A percentile compares a stretch with the other conserved stretches of the same genome.
phyloP scores from a whole-genome alignment of 2,888 invertebrate genomes.

The Sminthurides aquaticus region DNA sequence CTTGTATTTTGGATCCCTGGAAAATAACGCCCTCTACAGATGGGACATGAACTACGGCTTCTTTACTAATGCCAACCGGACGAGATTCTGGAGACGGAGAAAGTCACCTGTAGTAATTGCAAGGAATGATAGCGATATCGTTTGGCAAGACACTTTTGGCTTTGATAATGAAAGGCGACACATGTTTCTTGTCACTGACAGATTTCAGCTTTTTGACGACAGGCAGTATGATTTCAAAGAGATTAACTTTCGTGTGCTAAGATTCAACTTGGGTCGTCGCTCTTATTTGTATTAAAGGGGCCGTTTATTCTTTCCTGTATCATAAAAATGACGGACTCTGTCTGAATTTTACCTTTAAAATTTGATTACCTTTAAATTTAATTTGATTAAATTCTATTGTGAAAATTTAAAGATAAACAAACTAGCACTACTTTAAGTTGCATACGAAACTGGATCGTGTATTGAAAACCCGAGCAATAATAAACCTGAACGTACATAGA shows the following conservation, averaged over 20 bases:
- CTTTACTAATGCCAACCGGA: neutral
- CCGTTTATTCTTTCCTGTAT: too few species aligned
- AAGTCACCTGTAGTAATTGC: neutral
- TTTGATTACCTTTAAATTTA: too few species aligned
- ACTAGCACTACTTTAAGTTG: too few species aligned
- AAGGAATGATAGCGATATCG: slow-evolving; percentile 6
- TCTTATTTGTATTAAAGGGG: slow-evolving; percentile 13
- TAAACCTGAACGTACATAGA: too few species aligned
- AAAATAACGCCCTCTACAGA: slow-evolving; percentile 8
- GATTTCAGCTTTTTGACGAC: slow-evolving; percentile 12
- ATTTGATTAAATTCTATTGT: too few species aligned
- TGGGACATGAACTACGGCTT: slow-evolving; percentile 2
- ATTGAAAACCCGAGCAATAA: too few species aligned
- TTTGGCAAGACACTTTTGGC: slow-evolving; percentile 17
- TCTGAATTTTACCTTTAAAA: too few species aligned
- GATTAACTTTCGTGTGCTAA: slow-evolving; percentile 10
- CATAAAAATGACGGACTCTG: too few species aligned
- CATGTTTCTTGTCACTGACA: slow-evolving; percentile 15
- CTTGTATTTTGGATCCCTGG: slow-evolving; percentile 13
- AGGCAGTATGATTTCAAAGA: slow-evolving; percentile 6
- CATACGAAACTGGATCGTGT: too few species aligned
- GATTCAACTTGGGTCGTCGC: neutral
- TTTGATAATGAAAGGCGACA: slow-evolving; percentile 13
- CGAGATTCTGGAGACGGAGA: neutral
- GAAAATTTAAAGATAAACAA: too few species aligned